Conservation (phyloP, 2,888 invertebrate genomes). For the Noctua comes region DNA sequence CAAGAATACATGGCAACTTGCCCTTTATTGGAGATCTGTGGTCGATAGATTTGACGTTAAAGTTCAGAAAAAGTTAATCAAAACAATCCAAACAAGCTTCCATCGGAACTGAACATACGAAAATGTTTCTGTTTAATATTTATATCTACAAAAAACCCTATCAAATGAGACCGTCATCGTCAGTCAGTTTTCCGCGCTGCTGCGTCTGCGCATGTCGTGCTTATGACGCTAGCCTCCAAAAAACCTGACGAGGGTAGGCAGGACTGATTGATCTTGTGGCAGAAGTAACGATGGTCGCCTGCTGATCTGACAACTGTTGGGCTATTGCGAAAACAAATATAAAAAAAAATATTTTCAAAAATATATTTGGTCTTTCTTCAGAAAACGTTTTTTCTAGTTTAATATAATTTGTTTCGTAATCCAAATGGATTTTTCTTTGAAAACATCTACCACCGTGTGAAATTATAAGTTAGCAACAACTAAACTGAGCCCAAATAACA, state of each 20-base stretch:
- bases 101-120: conserved; percentile 3
- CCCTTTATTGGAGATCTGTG: background rate
- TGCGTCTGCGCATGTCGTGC: conserved; percentile 73
- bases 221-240: conserved; percentile 52
- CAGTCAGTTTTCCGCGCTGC: conserved; percentile 68
- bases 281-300: background rate
- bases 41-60: background rate
- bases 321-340: background rate
- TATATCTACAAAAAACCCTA: conserved; percentile 33
- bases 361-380: too few relatives aligned
- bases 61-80: background rate
- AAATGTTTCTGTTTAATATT: conserved; percentile 20
- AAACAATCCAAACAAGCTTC: background rate
- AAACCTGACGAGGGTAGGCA: conserved; percentile 69
- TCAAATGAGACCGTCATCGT: conserved; percentile 54
- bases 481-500: background rate
- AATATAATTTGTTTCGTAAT: background rate
- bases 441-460: background rate
- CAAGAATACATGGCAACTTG: background rate
- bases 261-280: conserved; percentile 48
- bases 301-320: conserved; percentile 7
- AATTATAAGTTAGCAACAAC: background rate
- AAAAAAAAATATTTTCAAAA: too few relatives aligned
- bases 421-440: background rate
- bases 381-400: background rate